These are phyloP conservation scores for Spinus pinus DNA, from an alignment of 2,797 vertebrate species.

Conservation along the genomic window DNA sequence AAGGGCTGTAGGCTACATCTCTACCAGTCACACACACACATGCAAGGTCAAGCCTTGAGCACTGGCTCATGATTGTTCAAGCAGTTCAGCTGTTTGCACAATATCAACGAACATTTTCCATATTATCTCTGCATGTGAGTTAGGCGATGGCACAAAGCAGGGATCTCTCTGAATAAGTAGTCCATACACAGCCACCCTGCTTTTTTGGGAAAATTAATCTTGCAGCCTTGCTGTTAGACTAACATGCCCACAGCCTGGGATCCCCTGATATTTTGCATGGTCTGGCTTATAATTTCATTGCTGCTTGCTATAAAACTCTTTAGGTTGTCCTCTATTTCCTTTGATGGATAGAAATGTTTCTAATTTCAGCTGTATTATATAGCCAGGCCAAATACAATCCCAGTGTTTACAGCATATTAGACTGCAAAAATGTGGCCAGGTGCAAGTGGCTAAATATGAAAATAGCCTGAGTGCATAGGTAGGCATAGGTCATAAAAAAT, in stretches of 20 bases:
- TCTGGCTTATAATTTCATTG: background rate
- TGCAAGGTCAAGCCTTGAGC: background rate
- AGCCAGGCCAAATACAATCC: background rate
- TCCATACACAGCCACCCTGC: background rate
- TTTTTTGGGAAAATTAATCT: background rate
- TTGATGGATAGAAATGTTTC: background rate
- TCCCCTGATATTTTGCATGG: background rate
- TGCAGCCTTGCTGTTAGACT: background rate
- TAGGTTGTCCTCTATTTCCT: background rate
- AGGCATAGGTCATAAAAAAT: background rate
- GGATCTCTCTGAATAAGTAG: background rate
- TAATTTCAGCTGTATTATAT: background rate
- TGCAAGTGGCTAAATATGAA: background rate
- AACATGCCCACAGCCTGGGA: background rate
- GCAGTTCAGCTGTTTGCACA: background rate
- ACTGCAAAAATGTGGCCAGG: background rate
- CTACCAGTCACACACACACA: background rate
- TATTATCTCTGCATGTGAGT: background rate
- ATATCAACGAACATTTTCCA: background rate
- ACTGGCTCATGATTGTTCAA: background rate
- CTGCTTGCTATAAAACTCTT: background rate
- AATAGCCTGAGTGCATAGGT: background rate
- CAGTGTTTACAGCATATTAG: background rate
- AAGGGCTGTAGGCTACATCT: background rate
- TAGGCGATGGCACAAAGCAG: background rate